phyloP scores from a whole-genome alignment of 2,888 invertebrate genomes.

The Caenorhabditis japonica region DNA sequence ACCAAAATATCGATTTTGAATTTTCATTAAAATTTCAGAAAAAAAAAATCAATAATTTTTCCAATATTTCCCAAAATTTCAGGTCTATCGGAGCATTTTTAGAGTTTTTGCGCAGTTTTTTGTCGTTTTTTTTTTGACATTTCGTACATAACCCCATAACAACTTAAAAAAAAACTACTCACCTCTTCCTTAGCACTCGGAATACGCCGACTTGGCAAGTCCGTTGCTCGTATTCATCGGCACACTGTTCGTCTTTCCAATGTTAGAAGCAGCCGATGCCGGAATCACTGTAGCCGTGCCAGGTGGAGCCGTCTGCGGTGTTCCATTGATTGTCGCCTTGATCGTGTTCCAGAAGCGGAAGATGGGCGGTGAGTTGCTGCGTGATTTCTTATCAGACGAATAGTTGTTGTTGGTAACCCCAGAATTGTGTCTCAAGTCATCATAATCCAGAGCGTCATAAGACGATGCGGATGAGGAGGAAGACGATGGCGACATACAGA shows the following conservation, averaged over 20 bases:
- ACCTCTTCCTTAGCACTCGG: constrained; percentile 37
- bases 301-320: constrained; percentile 25
- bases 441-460: constrained; percentile 52
- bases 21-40: no score
- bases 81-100: no score
- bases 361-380: constrained; percentile 56
- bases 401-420: not conserved
- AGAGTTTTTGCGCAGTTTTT: no score
- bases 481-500: constrained; percentile 50
- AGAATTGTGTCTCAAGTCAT: constrained; percentile 27
- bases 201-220: constrained; percentile 35
- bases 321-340: constrained; percentile 50
- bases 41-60: no score
- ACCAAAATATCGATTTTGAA: no score
- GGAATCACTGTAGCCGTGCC: constrained; percentile 42
- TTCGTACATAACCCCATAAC: no score
- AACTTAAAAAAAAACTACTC: not conserved
- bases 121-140: no score
- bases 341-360: constrained; percentile 57
- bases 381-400: constrained; percentile 19
- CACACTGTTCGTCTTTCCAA: constrained; percentile 31
- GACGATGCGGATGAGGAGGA: constrained; percentile 56
- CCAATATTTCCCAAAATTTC: no score
- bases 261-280: constrained; percentile 37
- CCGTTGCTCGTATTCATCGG: constrained; percentile 30